Evolutionary conservation across 2,113 vertebrate genomes (phyloP), one percentile per base, ranked within the genome.

Genomic region (Corythaeola cristata): DNA sequence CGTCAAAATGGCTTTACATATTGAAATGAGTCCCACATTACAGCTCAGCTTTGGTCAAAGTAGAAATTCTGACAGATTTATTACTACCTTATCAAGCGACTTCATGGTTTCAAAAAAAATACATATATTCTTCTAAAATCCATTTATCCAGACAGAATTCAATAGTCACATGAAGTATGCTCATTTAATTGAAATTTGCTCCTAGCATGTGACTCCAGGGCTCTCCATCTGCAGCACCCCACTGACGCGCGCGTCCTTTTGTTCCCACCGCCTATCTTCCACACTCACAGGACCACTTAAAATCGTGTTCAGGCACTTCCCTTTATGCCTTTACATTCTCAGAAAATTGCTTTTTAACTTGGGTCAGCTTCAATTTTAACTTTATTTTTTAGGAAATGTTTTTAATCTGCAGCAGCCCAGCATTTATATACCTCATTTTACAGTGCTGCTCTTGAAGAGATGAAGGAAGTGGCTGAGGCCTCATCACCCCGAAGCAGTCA

Each of bases 271-370:
- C 93, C 94, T 64, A 58, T 83, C 88, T 95, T 63, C 91, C 71
- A n/a, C 80, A 16, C 90, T 97, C 89, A 89, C 64, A 90, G 44
- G 41, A 52, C 81, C 89, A 88, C 91, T 98, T 97, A 97, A 97
- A 97, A 96, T 79, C 91, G 78, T 76, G 85, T 84, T 85, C 79
- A 74, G 77, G 88, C 77, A 94, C 94, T 97, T 97, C 60, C 83
- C 72, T 97, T 97, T 94, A 92, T 86, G 82, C 94, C 96, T 97
- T 82, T 49, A 72, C 87, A 94, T 95, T 90, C 90, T 96, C 88
- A 77, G 94, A 91, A 97, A 97, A 97, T 98, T 97, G 93, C 93
- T 98, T 96, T 93, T 97, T 96, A 92, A 95, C 89, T 94, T 71
- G 63, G 95, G 89, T 97, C 98, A 91, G 83, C 94, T 98, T 97